Base-by-base conservation (phyloP, 2,113 vertebrate species). In the Mastomys coucha region DNA sequence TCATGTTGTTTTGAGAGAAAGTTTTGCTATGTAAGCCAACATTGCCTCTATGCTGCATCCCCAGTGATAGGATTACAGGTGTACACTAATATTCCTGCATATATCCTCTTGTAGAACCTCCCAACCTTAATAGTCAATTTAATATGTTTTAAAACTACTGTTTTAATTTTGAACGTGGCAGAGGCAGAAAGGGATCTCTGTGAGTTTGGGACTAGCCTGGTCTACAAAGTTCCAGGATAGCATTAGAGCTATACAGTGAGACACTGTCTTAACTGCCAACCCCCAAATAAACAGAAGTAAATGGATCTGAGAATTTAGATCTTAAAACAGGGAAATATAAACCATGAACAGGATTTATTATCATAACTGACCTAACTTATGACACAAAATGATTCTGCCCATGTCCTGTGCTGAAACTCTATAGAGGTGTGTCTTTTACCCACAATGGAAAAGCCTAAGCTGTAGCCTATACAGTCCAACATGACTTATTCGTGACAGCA, bases 241-340 rank as follows among this genome's bases (percentile, higher is more conserved):
- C 36, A 58, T 56, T 20, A 56, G 19, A 56, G 78, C 51, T 56
- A n/a, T 19, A 80, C 5, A 56, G 31, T 53, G 31, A 53, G 49
- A 53, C 9, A 19, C 4, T 22, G 51, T 22, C 33, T 80, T 36
- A 58, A 81, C 17, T 51, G 0, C 73, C 11, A 42, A 24, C 49
- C 4, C 20, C 53, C 22, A 36, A 58, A 82, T n/a, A 81, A 81
- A 70, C 7, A 17, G 69, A 58, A 69, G 77, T 89, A 93, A 86
- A 56, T 53, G 2, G 88, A 75, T 75, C 49, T 60, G 22, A 96
- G 28, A 73, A 96, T 77, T 88, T 80, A 60, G 86, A n/a, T 60
- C 2, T 94, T 92, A 92, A 92, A 92, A 77, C 8, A 89, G 58
- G 31, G 17, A 91, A 82, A 45, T 70, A 85, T 73, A 93, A 93